Evolutionary conservation across 2,113 vertebrate genomes (phyloP), one percentile per base, ranked within the genome.

Genomic region (Hystrix brachyura): DNA sequence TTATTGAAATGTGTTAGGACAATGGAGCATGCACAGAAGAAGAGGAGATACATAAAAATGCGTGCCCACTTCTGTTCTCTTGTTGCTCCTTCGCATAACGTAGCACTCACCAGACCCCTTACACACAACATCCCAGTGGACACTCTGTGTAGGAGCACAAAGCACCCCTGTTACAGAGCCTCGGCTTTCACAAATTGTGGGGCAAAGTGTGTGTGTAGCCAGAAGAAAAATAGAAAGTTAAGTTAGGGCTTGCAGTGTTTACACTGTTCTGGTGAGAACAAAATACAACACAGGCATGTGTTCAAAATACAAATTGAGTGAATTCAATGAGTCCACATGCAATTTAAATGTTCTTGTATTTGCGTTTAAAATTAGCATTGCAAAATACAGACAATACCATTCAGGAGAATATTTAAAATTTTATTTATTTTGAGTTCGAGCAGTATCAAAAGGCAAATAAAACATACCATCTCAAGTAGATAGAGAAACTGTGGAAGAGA

Each of bases 331-430:
- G 38, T 60, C 76, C 43, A 79, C 21, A 38, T 51, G 55, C 12
- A 69, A 87, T 72, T 84, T 34, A 46, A 72, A 59, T 59, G 29
- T 87, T 92, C 60, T 62, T 57, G 6, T 90, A 87, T 84, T 91
- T 94, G 17, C 9, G 9, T 76, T 96, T 81, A 69, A 94, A 95
- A 65, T 9, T 7, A 11, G 55, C 25, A 7, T 72, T 60, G 17
- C 1, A 89, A 7, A 15, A 79, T 23, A 57, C 67, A 71, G 85
- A 57, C 32, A 62, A 38, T n/a, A 62, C 85, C 62, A 84, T 57
- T 69, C 27, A 90, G 71, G 60, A 88, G 21, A 67, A 67, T 90
- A 57, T 87, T 48, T 65, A 87, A 82, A 71, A 43, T 86, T 59
- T 85, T 59, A 7, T 38, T 67, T 81, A 78, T 78, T 51, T 78